Evolutionary conservation across 2,113 vertebrate species (phyloP).

Genomic region (Peromyscus californicus): DNA sequence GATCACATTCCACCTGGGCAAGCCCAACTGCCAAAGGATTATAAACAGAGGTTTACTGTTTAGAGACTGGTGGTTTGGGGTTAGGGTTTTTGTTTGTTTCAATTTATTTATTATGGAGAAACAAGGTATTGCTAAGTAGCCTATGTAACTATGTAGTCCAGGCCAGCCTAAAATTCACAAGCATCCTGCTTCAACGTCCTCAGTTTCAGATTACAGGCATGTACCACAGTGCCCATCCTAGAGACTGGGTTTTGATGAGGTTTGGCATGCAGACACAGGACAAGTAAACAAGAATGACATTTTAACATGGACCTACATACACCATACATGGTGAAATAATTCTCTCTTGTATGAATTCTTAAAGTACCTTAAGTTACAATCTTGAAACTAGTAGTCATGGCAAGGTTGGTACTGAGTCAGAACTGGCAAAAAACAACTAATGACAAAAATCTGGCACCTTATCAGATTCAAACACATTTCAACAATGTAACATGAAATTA

Average conservation of each 20-base stretch:
- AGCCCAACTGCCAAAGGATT: not conserved
- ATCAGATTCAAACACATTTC: not conserved
- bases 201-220: not conserved
- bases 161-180: not conserved
- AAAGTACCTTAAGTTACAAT: not conserved
- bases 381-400: not conserved
- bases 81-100: not conserved
- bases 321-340: not conserved
- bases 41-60: not conserved
- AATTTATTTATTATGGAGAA: not conserved
- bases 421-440: not conserved
- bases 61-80: not conserved
- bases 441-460: conserved; percentile 1
- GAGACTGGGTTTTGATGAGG: not conserved
- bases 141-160: not conserved
- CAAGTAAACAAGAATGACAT: not conserved
- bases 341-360: not conserved
- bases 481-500: not conserved
- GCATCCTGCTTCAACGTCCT: not conserved
- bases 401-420: not conserved
- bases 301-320: not conserved
- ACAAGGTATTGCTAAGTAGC: not conserved
- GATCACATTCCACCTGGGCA: not conserved
- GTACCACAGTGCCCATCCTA: not conserved
- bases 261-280: not conserved